Conservation (phyloP, 2,113 vertebrate genomes). For the Oxygymnocypris stewartii region DNA sequence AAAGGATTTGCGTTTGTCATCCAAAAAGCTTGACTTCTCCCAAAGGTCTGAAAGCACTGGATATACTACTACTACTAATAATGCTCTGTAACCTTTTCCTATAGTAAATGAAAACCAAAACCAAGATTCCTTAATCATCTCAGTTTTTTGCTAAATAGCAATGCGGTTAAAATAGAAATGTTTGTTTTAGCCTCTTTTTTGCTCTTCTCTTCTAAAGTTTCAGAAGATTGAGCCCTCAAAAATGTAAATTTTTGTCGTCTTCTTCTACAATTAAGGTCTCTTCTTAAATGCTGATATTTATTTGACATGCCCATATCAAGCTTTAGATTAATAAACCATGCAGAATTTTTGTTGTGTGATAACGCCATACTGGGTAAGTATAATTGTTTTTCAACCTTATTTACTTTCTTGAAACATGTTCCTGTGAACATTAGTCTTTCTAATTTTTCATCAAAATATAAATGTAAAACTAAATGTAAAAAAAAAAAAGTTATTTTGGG, state of each 20-base stretch:
- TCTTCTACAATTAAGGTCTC: not conserved
- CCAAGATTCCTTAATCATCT: not conserved
- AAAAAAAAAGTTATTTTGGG: not conserved
- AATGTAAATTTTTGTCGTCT: not conserved
- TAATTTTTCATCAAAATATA: not conserved
- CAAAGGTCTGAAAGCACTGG: not conserved
- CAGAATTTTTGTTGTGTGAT: not conserved
- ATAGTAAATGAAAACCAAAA: too few species aligned
- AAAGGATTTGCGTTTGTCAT: not conserved
- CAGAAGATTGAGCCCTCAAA: not conserved
- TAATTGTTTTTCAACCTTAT: not conserved
- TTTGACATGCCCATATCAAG: not conserved
- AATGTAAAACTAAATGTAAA: not conserved
- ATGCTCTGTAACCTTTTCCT: too few species aligned
- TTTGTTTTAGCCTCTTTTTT: not conserved
- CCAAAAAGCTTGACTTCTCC: too few species aligned
- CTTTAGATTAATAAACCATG: constrained; percentile 9
- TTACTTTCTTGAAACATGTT: not conserved
- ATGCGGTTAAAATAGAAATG: not conserved
- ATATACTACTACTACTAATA: not conserved
- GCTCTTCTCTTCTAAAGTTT: not conserved
- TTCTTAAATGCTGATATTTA: not conserved
- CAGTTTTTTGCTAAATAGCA: not conserved
- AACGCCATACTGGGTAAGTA: not conserved
- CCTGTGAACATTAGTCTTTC: not conserved